phyloP scores from a whole-genome alignment of 2,113 vertebrate genomes.

The Prietella phreatophila region DNA sequence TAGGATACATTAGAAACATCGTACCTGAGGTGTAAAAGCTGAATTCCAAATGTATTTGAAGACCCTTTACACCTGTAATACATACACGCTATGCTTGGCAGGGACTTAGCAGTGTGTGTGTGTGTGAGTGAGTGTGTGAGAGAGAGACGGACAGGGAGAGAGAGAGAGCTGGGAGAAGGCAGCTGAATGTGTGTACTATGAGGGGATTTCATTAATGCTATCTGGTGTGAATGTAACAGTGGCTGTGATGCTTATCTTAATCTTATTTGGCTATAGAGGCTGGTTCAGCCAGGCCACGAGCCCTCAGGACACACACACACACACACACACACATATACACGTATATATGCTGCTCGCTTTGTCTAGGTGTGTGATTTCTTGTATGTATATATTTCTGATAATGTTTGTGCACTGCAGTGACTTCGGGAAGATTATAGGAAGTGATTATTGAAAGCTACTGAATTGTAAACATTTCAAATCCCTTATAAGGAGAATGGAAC shows the following conservation, averaged over 20 bases:
- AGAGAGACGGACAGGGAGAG: conserved; percentile 47
- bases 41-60: not conserved
- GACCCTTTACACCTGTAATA: conserved; percentile 15
- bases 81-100: conserved; percentile 1
- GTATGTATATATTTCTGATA: not conserved
- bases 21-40: not conserved
- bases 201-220: conserved; percentile 71
- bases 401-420: not conserved
- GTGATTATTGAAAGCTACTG: not conserved
- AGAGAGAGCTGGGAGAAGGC: conserved; percentile 51
- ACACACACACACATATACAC: not conserved
- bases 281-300: conserved; percentile 50
- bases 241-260: conserved; percentile 70
- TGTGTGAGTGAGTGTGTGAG: not conserved
- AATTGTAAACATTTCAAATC: conserved; percentile 6
- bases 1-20: not conserved
- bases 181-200: conserved; percentile 61
- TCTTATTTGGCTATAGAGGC: conserved; percentile 68
- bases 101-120: conserved; percentile 5
- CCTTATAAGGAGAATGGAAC: conserved; percentile 5
- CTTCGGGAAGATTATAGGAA: not conserved
- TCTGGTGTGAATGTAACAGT: conserved; percentile 65
- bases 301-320: conserved; percentile 36
- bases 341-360: not conserved
- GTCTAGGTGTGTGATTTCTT: not conserved